These are phyloP conservation scores for Cephus pulcher DNA, from an alignment of 2,888 invertebrate genomes.

Conservation along the genomic window DNA sequence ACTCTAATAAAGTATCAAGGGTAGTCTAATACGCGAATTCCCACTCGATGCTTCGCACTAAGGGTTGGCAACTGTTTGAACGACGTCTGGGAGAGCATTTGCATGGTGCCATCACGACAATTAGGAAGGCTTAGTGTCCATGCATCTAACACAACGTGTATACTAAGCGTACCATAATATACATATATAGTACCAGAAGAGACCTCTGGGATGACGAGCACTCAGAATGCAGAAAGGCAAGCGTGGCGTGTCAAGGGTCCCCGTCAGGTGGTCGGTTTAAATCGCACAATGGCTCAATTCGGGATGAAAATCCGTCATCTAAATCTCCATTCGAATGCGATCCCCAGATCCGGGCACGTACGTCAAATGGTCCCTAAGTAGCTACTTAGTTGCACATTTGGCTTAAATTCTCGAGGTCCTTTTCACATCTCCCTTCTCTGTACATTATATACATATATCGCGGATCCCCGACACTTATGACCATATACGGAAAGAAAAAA, in stretches of 20 bases:
- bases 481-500: not conserved
- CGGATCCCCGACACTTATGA: constrained; percentile 6
- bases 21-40: not conserved
- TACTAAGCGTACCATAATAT: not conserved
- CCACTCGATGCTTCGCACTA: not conserved
- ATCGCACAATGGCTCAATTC: constrained; percentile 61
- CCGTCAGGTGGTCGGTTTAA: constrained; percentile 59
- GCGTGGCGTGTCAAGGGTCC: constrained; percentile 44
- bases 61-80: not conserved
- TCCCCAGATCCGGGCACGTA: constrained; percentile 43
- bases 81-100: not conserved
- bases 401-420: constrained; percentile 49
- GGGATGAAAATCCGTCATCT: constrained; percentile 55
- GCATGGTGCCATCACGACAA: not conserved
- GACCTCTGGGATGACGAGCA: constrained; percentile 17
- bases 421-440: not conserved
- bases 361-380: constrained; percentile 59
- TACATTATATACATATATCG: not conserved
- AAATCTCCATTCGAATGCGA: constrained; percentile 64
- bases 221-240: constrained; percentile 50
- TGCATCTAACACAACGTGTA: not conserved
- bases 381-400: constrained; percentile 66
- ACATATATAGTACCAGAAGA: not conserved
- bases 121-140: not conserved
- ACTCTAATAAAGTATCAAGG: not conserved